A percentile compares a stretch with the other conserved stretches of the same genome.
Conservation (phyloP, 2,113 vertebrate species). For the Caranx ignobilis region DNA sequence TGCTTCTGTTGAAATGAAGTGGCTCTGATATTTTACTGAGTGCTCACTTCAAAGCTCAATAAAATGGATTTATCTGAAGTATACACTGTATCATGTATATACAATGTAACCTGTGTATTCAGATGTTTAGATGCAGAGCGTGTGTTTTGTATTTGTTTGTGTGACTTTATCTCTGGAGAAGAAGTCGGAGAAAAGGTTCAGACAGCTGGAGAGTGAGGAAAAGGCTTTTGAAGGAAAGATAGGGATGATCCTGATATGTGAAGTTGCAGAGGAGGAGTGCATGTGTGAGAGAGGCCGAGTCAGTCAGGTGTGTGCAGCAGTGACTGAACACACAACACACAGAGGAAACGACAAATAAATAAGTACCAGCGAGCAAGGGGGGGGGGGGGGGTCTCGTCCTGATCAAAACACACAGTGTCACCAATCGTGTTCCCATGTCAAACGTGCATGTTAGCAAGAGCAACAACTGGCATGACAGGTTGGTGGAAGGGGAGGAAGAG, state of each 20-base stretch:
- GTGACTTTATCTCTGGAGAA: too few species aligned
- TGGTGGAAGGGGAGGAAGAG: constrained; percentile 58
- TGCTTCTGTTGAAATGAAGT: not conserved
- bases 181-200: too few species aligned
- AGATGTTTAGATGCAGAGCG: too few species aligned
- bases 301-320: not conserved
- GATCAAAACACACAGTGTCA: constrained; percentile 63
- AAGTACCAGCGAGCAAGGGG: constrained; percentile 6
- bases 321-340: not conserved
- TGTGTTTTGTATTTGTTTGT: too few species aligned
- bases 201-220: too few species aligned
- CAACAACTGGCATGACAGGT: constrained; percentile 81
- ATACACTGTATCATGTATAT: too few species aligned
- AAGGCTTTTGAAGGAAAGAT: too few species aligned
- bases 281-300: not conserved
- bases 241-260: not conserved
- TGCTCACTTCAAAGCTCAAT: not conserved
- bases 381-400: not conserved
- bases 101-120: too few species aligned
- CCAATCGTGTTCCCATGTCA: constrained; percentile 48
- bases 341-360: not conserved
- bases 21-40: too few species aligned
- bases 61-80: too few species aligned
- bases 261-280: not conserved
- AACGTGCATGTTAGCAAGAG: constrained; percentile 67